Percentiles rank a stretch among this genome's conserved stretches.
Conservation (phyloP, 2,888 invertebrate species). For the Caenorhabditis plicata region DNA sequence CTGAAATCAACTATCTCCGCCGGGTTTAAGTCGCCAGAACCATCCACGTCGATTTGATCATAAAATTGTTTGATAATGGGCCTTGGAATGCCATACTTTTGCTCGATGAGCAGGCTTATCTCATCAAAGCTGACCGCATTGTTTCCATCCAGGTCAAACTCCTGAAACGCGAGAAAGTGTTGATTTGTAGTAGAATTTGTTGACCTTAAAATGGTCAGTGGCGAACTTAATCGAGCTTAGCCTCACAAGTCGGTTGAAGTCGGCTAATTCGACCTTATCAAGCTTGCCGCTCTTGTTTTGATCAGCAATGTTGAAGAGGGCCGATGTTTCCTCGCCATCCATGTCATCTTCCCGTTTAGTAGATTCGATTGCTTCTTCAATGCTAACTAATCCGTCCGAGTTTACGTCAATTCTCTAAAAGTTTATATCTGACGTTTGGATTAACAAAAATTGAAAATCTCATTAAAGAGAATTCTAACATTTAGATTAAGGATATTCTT, state of each 20-base stretch:
- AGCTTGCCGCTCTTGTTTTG: conserved; percentile 59
- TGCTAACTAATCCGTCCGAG: conserved; percentile 50
- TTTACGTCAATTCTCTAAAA: conserved; percentile 39
- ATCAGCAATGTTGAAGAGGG: conserved; percentile 62
- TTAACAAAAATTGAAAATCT: too few relatives aligned
- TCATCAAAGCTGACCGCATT: conserved; percentile 57
- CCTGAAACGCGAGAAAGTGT: conserved; percentile 28
- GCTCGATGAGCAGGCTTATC: conserved; percentile 52
- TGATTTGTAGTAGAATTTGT: not conserved
- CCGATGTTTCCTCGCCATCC: conserved; percentile 54
- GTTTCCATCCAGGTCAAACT: conserved; percentile 59
- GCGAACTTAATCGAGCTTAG: conserved; percentile 63
- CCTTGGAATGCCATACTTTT: conserved; percentile 57
- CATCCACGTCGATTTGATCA: conserved; percentile 58
- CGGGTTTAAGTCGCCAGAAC: conserved; percentile 52
- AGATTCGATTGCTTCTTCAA: conserved; percentile 55
- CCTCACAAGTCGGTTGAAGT: conserved; percentile 61
- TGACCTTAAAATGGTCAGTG: conserved; percentile 59
- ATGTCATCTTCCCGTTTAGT: conserved; percentile 60
- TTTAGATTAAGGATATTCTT: not conserved
- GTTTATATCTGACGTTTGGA: not conserved
- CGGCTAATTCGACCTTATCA: conserved; percentile 62
- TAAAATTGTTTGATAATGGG: conserved; percentile 52
- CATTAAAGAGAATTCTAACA: not conserved
- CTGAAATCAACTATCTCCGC: conserved; percentile 64